A percentile compares a stretch with the other conserved stretches of the same genome.
phyloP scores from a whole-genome alignment of 2,113 vertebrate genomes.

The Martes martes region DNA sequence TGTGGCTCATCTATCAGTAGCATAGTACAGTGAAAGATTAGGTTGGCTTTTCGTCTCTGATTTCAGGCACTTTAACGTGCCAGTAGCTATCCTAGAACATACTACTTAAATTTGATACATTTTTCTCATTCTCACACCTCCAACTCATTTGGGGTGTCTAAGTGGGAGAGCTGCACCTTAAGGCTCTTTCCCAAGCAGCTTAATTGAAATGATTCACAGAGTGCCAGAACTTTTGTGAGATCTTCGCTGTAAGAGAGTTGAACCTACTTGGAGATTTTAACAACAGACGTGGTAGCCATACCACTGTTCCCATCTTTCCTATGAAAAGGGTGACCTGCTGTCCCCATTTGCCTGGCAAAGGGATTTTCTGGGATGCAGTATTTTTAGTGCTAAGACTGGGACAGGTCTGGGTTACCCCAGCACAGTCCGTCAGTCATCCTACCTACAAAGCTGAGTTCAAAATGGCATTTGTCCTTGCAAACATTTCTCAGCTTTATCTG shows the following conservation, averaged over 20 bases:
- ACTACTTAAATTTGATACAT: neutral
- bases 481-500: neutral
- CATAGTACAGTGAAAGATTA: neutral
- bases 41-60: neutral
- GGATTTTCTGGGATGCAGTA: neutral
- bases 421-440: neutral
- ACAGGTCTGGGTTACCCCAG: neutral
- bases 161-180: neutral
- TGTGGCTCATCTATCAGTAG: neutral
- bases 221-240: neutral
- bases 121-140: neutral
- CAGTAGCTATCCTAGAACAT: neutral
- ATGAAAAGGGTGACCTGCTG: neutral
- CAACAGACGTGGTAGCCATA: neutral
- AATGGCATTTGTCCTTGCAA: neutral
- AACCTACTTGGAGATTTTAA: neutral
- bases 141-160: neutral
- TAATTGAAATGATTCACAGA: neutral
- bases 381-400: neutral
- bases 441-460: neutral
- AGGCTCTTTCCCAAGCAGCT: neutral
- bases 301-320: neutral
- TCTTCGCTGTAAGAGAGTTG: neutral
- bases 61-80: neutral
- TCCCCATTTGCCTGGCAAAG: neutral